Evolutionary conservation across 53 echinoderm and acorn worm species (phyloP), one percentile per base, ranked within the genome.

Genomic region (Luidia sarsii): DNA sequence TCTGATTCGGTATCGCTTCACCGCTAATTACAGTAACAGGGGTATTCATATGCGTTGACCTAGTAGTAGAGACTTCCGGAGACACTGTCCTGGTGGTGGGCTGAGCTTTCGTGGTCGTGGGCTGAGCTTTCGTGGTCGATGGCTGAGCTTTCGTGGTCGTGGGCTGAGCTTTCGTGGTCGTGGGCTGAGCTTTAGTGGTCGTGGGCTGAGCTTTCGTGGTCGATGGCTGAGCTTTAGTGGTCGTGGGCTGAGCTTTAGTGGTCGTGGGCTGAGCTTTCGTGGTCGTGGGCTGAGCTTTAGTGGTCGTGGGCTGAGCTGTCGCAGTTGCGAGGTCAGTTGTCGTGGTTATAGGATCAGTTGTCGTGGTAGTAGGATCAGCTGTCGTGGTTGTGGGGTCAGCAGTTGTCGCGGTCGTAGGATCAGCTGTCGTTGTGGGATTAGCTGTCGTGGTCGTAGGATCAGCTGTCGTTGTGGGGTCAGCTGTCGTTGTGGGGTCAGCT

Each of bases 241-340:
- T 22, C 55, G 55, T 55, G 41, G 41, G 41, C 11, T 11, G 41
- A 41, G 6, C 41, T 55, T n/a, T n/a, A n/a, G n/a, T n/a, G n/a
- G n/a, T n/a, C n/a, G n/a, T n/a, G n/a, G 55, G 55, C 55, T 55
- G 24, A 55, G 10, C 55, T 55, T 21, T 55, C 55, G 55, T 55
- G 24, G 2, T 55, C 50, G 20, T 0, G 15, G 18, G 20, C 18
- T 49, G 16, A 43, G 15, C 15, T 45, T 45, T 11, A 11, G 9
- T 45, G 46, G 46, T 15, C 46, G 9, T 45, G 15, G 24, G 25
- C 3, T 23, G 24, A 21, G 0, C 20, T 21, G 24, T 55, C 24
- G 55, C 24, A 22, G 8, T 3, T 49, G 20, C 50, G 18, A n/a
- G 50, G 20, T 49, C 20, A 3, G 20, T 16, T 49, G 50, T 3